Evolutionary conservation across 2,888 invertebrate species (phyloP).

Genomic region (Sphinx pinastri): DNA sequence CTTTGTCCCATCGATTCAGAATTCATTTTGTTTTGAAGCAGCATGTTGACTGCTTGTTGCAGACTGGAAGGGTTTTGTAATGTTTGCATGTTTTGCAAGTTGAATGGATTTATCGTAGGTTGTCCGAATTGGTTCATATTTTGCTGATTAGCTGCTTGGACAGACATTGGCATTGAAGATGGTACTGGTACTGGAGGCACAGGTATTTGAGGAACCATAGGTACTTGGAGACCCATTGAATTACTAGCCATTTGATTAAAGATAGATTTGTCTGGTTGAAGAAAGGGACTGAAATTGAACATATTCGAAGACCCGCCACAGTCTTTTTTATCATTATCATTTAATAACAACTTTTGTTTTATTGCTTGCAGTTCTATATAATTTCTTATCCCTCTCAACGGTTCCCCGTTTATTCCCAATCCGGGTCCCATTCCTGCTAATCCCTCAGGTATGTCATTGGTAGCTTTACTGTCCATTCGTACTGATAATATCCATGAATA

Average conservation of each 20-base stretch:
- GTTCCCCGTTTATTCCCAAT: constrained; percentile 86
- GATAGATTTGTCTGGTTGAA: neutral
- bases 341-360: constrained; percentile 35
- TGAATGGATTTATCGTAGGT: neutral
- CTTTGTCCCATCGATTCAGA: neutral
- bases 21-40: neutral
- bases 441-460: constrained; percentile 30
- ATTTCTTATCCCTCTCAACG: constrained; percentile 40
- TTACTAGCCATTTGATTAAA: neutral
- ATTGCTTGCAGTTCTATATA: constrained; percentile 38
- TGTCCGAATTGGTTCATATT: constrained; percentile 6
- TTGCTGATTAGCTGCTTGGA: neutral
- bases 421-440: constrained; percentile 39
- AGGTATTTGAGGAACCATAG: neutral
- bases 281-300: neutral
- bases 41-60: constrained; percentile 12
- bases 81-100: constrained; percentile 4
- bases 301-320: neutral
- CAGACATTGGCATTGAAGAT: neutral
- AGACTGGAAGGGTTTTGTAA: neutral
- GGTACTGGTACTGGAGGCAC: too few species aligned
- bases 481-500: constrained; percentile 47
- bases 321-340: constrained; percentile 29
- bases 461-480: constrained; percentile 33
- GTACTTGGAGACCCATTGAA: neutral